A percentile compares a stretch with the other conserved stretches of the same genome.
Conservation (phyloP, 2,113 vertebrate genomes). For the Trinectes maculatus region DNA sequence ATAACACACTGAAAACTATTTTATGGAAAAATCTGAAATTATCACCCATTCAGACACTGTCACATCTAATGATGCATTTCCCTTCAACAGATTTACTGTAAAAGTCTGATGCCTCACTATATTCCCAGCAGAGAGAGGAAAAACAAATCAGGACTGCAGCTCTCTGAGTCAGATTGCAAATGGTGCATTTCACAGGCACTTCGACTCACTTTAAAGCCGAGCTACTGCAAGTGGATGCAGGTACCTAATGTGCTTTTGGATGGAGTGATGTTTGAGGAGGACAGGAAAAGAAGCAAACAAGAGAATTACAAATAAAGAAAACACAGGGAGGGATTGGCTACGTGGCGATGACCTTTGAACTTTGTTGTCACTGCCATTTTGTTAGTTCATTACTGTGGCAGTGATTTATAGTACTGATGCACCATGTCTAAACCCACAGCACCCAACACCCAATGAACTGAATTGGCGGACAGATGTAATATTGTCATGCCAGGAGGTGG, state of each 20-base stretch:
- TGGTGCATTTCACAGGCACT: conserved; percentile 6
- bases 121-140: conserved; percentile 14
- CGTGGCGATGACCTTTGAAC: background rate
- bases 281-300: background rate
- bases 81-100: conserved; percentile 22
- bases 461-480: conserved; percentile 14
- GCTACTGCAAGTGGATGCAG: conserved; percentile 9
- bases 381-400: background rate
- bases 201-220: conserved; percentile 5
- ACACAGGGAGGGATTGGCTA: conserved; percentile 8
- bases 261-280: background rate
- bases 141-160: background rate
- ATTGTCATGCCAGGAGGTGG: conserved; percentile 1
- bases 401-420: background rate
- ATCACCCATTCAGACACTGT: background rate
- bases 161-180: conserved; percentile 1
- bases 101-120: conserved; percentile 26
- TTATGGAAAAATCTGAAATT: background rate
- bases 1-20: background rate
- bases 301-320: background rate
- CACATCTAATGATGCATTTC: background rate
- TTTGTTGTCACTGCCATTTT: too few species aligned
- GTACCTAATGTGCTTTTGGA: background rate
- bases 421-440: background rate
- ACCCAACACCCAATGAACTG: background rate